Evolutionary conservation across 2,888 invertebrate species (phyloP).

Genomic region (Perdita meconis): DNA sequence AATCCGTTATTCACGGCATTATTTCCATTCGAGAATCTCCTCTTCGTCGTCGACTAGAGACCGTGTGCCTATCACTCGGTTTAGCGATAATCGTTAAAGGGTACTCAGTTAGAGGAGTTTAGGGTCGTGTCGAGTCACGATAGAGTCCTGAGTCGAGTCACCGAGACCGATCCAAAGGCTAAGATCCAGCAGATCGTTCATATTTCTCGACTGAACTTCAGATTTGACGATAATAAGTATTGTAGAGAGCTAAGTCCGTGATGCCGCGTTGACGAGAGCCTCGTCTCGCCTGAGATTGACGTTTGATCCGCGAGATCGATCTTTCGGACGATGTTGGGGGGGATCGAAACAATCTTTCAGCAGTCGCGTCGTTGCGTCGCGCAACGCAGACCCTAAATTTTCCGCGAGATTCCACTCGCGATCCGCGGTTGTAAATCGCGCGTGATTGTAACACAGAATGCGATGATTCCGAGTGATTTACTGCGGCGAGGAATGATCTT

Average conservation of each 20-base stretch:
- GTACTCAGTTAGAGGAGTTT: slow-evolving; percentile 8
- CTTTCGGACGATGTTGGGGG: not conserved
- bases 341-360: not conserved
- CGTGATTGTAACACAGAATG: not conserved
- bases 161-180: too few relatives aligned
- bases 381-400: not conserved
- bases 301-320: slow-evolving; percentile 14
- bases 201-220: not conserved
- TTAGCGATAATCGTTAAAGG: slow-evolving; percentile 30
- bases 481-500: too few relatives aligned
- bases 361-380: too few relatives aligned
- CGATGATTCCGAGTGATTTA: not conserved
- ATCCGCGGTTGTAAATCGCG: not conserved
- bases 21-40: slow-evolving; percentile 2
- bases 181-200: too few relatives aligned
- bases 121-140: slow-evolving; percentile 5
- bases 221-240: slow-evolving; percentile 28
- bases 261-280: not conserved
- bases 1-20: not conserved
- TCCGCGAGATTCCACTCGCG: not conserved
- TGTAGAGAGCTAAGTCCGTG: slow-evolving; percentile 1
- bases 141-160: slow-evolving; percentile 5
- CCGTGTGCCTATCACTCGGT: slow-evolving; percentile 31
- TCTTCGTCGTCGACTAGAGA: slow-evolving; percentile 41
- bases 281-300: not conserved